A percentile compares a stretch with the other conserved stretches of the same genome.
Evolutionary conservation across 53 echinoderm and acorn worm species (phyloP).

Genomic region (Crossaster papposus): DNA sequence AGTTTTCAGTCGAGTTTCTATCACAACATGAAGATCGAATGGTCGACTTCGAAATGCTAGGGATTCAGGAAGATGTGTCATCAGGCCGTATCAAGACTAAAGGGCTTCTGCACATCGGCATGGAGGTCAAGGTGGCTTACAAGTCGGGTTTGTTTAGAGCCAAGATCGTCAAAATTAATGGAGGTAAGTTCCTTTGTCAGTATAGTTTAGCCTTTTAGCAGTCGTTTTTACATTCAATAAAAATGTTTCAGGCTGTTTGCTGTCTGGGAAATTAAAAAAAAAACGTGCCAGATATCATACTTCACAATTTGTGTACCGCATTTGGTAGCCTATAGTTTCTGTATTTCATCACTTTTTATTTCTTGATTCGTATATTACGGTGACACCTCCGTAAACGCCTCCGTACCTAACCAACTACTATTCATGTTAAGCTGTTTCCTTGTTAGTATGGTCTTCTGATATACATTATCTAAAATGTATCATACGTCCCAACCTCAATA

Average conservation of each 20-base stretch:
- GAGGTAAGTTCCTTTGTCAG: not conserved
- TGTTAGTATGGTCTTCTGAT: no score
- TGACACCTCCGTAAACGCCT: no score
- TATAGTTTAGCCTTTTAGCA: not conserved
- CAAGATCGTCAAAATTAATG: not conserved
- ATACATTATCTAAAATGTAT: no score
- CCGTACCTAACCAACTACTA: no score
- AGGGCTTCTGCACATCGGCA: not conserved
- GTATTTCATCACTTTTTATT: no score
- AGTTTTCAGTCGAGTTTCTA: not conserved
- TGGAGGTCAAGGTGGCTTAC: slow-evolving; percentile 18
- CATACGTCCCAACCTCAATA: no score
- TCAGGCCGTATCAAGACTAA: not conserved
- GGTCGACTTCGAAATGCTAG: not conserved
- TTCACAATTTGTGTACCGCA: no score
- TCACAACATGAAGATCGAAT: not conserved
- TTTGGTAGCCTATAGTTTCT: no score
- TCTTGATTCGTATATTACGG: no score
- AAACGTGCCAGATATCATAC: no score
- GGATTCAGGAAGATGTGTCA: not conserved
- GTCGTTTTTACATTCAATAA: not conserved
- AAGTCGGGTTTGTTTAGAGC: not conserved
- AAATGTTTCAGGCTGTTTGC: no score
- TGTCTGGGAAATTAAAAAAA: not conserved
- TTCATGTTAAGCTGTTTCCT: no score